Evolutionary conservation across 2,113 vertebrate genomes (phyloP), one percentile per base, ranked within the genome.

Genomic region (Paedocypris sp.): DNA sequence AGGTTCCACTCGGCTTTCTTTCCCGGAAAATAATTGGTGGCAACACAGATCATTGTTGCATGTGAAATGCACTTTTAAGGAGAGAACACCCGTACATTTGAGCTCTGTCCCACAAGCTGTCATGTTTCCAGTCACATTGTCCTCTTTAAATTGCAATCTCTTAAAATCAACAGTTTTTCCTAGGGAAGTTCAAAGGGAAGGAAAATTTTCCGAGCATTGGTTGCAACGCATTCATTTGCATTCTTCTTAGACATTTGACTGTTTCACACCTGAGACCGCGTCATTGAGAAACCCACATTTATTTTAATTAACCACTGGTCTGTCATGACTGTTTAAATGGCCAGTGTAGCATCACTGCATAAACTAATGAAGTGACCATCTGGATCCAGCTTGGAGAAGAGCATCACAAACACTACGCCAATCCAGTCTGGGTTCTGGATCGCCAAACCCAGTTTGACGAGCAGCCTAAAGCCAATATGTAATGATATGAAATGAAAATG

Each of bases 341-440:
- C 64, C 29, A 49, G 49, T 50, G 42, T 28, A 25, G 42, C 42
- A 7, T 6, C 35, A 41, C 51, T 6, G 41, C 33, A 54, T 45
- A 42, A 61, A 60, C 49, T 49, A 43, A 65, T 32, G 11, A 43
- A 42, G 22, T 32, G 26, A 10, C 67, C 67, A 65, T 65, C 56
- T 65, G 62, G 49, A 60, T 45, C 12, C 29, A 58, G 25, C n/a
- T n/a, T n/a, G n/a, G n/a, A n/a, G n/a, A n/a, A n/a, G n/a, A n/a
- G n/a, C n/a, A n/a, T n/a, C n/a, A n/a, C n/a, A n/a, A n/a, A n/a
- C n/a, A n/a, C n/a, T n/a, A n/a, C n/a, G n/a, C n/a, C n/a, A n/a
- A n/a, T n/a, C n/a, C n/a, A n/a, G n/a, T n/a, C n/a, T n/a, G n/a
- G 22, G 6, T 29, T 56, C 36, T 28, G 52, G 52, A 26, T 19